These are phyloP conservation scores for Kradibia gibbosae DNA, from an alignment of 1,140 invertebrate species.

Conservation along the genomic window DNA sequence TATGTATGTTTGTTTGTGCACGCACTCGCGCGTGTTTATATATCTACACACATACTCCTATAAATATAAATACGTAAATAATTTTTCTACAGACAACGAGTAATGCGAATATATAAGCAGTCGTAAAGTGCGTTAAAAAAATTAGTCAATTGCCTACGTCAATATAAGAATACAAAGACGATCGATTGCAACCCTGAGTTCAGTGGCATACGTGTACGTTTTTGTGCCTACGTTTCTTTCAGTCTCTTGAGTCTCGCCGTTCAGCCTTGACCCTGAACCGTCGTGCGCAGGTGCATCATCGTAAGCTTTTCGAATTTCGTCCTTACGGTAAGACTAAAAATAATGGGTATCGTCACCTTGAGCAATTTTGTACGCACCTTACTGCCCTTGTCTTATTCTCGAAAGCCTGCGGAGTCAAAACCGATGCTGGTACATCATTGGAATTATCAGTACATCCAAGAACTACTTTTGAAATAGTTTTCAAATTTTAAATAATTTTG, in stretches of 20 bases:
- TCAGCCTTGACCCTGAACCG: constrained; percentile 42
- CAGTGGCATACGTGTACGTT: constrained; percentile 30
- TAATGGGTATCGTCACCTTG: constrained; percentile 29
- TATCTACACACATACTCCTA: no score
- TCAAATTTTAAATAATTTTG: no score
- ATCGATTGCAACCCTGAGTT: constrained; percentile 35
- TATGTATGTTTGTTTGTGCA: no score
- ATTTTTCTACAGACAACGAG: no score
- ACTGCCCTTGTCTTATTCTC: neutral
- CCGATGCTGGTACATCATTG: neutral
- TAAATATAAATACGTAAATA: no score
- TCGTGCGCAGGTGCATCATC: constrained; percentile 48
- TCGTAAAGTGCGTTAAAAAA: neutral
- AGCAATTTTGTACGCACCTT: neutral
- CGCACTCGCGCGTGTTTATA: no score
- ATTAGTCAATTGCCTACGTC: neutral
- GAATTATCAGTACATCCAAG: neutral
- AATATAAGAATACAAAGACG: neutral
- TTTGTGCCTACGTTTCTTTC: neutral
- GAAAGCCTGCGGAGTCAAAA: neutral
- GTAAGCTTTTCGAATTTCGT: constrained; percentile 37
- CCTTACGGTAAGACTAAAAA: constrained; percentile 43
- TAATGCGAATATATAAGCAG: neutral
- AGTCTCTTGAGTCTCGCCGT: constrained; percentile 21
- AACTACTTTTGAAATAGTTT: no score